These are phyloP conservation scores for Panzeria rudis DNA, from an alignment of 2,888 invertebrate genomes.

Conservation along the genomic window DNA sequence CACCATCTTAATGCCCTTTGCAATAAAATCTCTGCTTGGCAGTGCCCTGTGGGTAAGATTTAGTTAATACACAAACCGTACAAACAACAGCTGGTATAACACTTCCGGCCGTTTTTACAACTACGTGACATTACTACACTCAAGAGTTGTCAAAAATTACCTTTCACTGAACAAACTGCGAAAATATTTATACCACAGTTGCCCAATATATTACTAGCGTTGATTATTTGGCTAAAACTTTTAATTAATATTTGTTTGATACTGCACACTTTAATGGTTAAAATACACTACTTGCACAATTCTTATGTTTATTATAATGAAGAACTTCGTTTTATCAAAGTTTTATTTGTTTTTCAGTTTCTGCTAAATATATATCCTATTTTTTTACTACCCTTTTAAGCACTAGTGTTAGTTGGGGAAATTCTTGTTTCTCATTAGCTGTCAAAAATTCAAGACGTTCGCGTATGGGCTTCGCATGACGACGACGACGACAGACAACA, in stretches of 20 bases:
- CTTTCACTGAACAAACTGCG: constrained; percentile 1
- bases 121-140: neutral
- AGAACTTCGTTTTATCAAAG: too few relatives aligned
- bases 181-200: neutral
- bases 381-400: constrained; percentile 15
- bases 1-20: too few relatives aligned
- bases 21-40: neutral
- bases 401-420: constrained; percentile 25
- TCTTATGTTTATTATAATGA: too few relatives aligned
- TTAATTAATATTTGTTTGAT: too few relatives aligned
- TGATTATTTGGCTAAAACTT: too few relatives aligned
- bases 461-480: constrained; percentile 65
- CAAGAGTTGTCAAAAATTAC: neutral
- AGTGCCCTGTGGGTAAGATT: neutral
- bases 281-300: too few relatives aligned
- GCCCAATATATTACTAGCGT: neutral
- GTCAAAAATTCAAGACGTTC: constrained; percentile 73
- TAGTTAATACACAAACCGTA: neutral
- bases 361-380: neutral
- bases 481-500: constrained; percentile 58
- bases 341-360: too few relatives aligned
- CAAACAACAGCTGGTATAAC: neutral
- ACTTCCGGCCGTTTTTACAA: neutral
- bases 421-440: constrained; percentile 72
- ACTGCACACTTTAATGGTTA: neutral